Conservation (phyloP, 2,797 vertebrate genomes). For the Pseudomugil tenellus region DNA sequence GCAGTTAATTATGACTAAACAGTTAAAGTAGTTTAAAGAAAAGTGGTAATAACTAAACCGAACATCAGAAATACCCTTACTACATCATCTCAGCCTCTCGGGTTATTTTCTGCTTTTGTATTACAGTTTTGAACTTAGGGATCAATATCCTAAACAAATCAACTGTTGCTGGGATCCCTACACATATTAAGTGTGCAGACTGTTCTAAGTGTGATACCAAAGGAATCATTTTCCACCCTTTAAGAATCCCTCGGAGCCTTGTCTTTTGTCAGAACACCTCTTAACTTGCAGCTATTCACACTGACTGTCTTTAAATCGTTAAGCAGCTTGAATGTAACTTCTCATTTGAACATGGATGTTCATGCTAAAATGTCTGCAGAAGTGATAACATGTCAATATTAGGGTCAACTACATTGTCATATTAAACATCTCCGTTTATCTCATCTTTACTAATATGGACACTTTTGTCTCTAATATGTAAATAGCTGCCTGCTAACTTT, state of each 20-base stretch:
- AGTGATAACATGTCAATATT: background rate
- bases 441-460: background rate
- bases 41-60: too few relatives aligned
- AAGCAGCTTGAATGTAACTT: background rate
- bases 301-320: background rate
- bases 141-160: background rate
- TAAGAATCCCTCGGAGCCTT: background rate
- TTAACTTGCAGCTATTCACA: background rate
- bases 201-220: background rate
- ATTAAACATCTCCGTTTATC: background rate
- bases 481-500: background rate
- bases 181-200: background rate
- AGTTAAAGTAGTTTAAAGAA: background rate
- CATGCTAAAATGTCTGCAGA: background rate
- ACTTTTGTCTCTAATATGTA: slow-evolving; percentile 3
- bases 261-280: background rate
- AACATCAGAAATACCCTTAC: too few relatives aligned
- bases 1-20: background rate
- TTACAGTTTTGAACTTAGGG: background rate
- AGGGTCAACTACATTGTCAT: background rate
- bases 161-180: background rate
- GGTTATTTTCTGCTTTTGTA: background rate
- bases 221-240: too few relatives aligned
- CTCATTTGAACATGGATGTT: background rate
- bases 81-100: background rate